Percentiles rank a stretch among this genome's conserved stretches.
Evolutionary conservation across 2,888 invertebrate species (phyloP).

Genomic region (Epistrophella euchroma): DNA sequence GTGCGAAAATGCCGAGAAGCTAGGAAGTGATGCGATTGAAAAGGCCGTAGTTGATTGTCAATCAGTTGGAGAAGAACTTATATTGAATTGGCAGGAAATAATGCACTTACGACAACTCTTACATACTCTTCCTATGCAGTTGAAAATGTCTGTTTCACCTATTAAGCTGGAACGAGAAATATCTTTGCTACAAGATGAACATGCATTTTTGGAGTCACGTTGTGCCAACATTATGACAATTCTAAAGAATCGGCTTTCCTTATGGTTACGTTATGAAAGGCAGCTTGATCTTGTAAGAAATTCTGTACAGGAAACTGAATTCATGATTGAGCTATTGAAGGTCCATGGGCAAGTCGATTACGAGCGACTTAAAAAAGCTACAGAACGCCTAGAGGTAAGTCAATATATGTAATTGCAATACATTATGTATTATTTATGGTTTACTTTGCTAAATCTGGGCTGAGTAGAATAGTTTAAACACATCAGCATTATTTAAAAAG

Average conservation of each 20-base stretch:
- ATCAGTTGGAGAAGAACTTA: slow-evolving; percentile 88
- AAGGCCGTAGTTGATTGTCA: slow-evolving; percentile 90
- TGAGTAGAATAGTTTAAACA: background rate
- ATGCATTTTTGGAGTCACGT: slow-evolving; percentile 89
- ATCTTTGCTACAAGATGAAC: slow-evolving; percentile 89
- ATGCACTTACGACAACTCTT: slow-evolving; percentile 90
- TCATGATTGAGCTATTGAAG: slow-evolving; percentile 93
- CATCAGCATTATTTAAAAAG: background rate
- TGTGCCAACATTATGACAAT: slow-evolving; percentile 88
- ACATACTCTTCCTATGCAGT: slow-evolving; percentile 90
- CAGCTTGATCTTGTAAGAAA: slow-evolving; percentile 92
- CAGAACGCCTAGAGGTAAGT: slow-evolving; percentile 93
- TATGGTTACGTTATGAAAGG: slow-evolving; percentile 91
- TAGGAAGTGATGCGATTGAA: slow-evolving; percentile 91
- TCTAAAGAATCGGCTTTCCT: slow-evolving; percentile 87
- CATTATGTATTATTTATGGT: background rate
- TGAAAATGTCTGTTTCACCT: slow-evolving; percentile 91
- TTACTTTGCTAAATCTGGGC: background rate
- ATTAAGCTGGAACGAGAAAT: slow-evolving; percentile 91
- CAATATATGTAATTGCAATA: slow-evolving; percentile 1
- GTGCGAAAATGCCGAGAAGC: slow-evolving; percentile 89
- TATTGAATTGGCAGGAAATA: slow-evolving; percentile 90
- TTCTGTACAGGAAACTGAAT: slow-evolving; percentile 93
- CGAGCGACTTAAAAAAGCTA: slow-evolving; percentile 91
- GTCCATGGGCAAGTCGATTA: slow-evolving; percentile 94